Evolutionary conservation across 1,140 invertebrate species (phyloP).

Genomic region (Papilio helenus): DNA sequence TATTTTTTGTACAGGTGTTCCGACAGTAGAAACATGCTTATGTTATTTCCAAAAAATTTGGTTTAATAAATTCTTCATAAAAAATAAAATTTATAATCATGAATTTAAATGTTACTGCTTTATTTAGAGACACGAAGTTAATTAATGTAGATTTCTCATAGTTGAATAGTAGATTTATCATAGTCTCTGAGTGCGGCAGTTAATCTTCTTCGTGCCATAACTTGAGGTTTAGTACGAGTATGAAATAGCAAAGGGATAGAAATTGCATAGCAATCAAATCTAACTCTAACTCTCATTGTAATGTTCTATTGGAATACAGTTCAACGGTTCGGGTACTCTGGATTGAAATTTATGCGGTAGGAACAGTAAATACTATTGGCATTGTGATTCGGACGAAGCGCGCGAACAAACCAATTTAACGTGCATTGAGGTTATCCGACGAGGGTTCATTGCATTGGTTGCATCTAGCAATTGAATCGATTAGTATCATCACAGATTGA

Average conservation of each 20-base stretch:
- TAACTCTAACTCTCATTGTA: neutral
- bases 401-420: slow-evolving; percentile 27
- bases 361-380: slow-evolving; percentile 1
- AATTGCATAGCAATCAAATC: neutral
- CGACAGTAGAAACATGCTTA: no score
- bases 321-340: neutral
- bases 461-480: slow-evolving; percentile 5
- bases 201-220: neutral
- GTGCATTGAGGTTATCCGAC: slow-evolving; percentile 17
- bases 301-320: neutral
- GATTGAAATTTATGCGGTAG: slow-evolving; percentile 5
- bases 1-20: no score
- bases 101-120: no score
- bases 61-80: no score
- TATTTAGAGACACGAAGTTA: no score
- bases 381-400: slow-evolving; percentile 15
- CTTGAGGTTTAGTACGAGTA: no score
- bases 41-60: no score
- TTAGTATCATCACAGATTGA: neutral
- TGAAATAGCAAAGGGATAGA: neutral
- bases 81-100: no score
- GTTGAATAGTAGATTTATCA: no score
- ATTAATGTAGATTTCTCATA: no score
- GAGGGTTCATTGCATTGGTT: slow-evolving; percentile 15
- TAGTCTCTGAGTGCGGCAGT: no score